These are phyloP conservation scores for Mormoops blainvillei DNA, from an alignment of 2,113 vertebrate genomes.

Conservation along the genomic window DNA sequence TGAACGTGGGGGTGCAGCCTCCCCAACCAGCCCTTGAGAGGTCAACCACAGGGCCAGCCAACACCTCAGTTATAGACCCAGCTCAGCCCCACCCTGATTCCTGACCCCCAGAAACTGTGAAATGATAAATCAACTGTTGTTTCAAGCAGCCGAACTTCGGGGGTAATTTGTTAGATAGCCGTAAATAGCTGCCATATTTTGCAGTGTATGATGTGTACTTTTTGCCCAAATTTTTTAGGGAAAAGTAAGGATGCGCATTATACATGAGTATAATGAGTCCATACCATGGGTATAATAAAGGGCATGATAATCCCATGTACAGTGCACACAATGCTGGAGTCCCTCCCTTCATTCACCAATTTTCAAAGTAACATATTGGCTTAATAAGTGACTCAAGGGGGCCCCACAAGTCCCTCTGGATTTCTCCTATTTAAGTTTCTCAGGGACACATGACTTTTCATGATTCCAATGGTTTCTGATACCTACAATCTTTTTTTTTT, in stretches of 20 bases:
- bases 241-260: too few species aligned
- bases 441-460: not conserved
- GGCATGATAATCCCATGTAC: too few species aligned
- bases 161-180: not conserved
- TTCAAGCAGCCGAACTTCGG: not conserved
- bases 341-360: not conserved
- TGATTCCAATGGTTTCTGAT: not conserved
- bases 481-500: not conserved
- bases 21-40: not conserved
- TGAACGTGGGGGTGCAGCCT: not conserved
- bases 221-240: too few species aligned
- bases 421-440: not conserved
- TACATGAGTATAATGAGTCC: too few species aligned
- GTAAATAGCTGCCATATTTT: too few species aligned
- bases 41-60: not conserved
- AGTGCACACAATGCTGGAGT: too few species aligned
- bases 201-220: too few species aligned
- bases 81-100: not conserved
- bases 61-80: fast-evolving
- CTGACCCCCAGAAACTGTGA: not conserved
- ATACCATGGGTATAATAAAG: too few species aligned
- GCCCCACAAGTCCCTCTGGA: not conserved
- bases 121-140: too few species aligned
- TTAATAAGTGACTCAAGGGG: not conserved
- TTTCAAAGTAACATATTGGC: too few species aligned